Evolutionary conservation across 2,113 vertebrate genomes (phyloP), one percentile per base, ranked within the genome.

Genomic region (Elephantulus edwardii): DNA sequence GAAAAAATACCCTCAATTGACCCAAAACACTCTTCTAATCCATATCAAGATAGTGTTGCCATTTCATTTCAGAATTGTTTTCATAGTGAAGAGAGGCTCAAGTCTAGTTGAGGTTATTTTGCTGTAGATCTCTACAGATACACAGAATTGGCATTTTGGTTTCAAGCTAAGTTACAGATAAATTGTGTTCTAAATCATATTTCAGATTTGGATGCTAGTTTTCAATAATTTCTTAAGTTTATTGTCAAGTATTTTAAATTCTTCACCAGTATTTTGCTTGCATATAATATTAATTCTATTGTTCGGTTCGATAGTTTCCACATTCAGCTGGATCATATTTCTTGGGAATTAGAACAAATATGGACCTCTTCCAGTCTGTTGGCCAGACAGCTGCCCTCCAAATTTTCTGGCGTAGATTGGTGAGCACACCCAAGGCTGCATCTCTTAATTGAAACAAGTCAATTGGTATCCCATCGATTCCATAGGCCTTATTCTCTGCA

Each of bases 11-110:
- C 82, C 72, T 24, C 90, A 30, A 90, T 58, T 70, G 74, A 16
- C 30, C 79, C 33, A 82, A 38, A 42, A 83, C n/a, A 42, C 30
- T 78, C 20, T 68, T 81, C 22, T 74, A 77, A 26, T 20, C 33
- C 70, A 12, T 80, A 91, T 83, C 83, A 88, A 38, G 28, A 83
- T 17, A 86, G 12, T 33, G 52, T 81, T 78, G 78, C 40, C 79
- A 40, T 83, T 92, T 90, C 79, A 40, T 83, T 92, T 90, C n/a
- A 77, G 33, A 83, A 78, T 83, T 50, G 85, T 94, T 91, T n/a
- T 46, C 40, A 50, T 78, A 28, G 33, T 75, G 52, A 93, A 58
- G 4, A 33, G 3, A 77, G 24, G 40, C 86, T 93, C 46, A 88
- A 86, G 52, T 56, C 44, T 28, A 81, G 19, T n/a, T 44, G 46